Evolutionary conservation across 2,888 invertebrate species (phyloP).

Genomic region (Pyrocoelia pectoralis): DNA sequence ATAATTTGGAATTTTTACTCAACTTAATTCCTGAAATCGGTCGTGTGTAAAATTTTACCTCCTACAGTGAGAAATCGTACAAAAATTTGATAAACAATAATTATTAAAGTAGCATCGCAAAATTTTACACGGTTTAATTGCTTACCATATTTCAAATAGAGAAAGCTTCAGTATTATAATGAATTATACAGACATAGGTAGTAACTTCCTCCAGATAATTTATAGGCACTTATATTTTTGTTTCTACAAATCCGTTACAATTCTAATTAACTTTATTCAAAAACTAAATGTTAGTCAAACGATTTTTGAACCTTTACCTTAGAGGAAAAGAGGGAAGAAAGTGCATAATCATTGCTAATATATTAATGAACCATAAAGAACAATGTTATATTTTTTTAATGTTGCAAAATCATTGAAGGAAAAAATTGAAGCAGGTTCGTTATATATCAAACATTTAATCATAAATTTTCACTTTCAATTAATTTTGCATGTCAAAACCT

Average conservation of each 20-base stretch:
- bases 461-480: too few relatives aligned
- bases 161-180: neutral
- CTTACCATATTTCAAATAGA: neutral
- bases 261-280: neutral
- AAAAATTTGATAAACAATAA: neutral
- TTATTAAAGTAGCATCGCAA: slow-evolving; percentile 1
- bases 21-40: neutral
- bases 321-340: too few relatives aligned
- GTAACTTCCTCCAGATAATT: neutral
- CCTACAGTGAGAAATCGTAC: slow-evolving; percentile 1
- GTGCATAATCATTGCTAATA: too few relatives aligned
- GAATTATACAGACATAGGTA: neutral
- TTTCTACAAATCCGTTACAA: neutral
- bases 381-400: too few relatives aligned
- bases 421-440: too few relatives aligned
- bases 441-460: too few relatives aligned
- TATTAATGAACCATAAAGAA: too few relatives aligned
- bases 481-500: too few relatives aligned
- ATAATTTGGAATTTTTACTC: too few relatives aligned
- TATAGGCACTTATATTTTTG: neutral
- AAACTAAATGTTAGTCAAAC: too few relatives aligned
- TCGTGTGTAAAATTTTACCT: neutral
- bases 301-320: too few relatives aligned
- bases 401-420: too few relatives aligned
- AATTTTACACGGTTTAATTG: neutral